phyloP scores from a whole-genome alignment of 2,888 invertebrate genomes.

The Erebia aethiops region DNA sequence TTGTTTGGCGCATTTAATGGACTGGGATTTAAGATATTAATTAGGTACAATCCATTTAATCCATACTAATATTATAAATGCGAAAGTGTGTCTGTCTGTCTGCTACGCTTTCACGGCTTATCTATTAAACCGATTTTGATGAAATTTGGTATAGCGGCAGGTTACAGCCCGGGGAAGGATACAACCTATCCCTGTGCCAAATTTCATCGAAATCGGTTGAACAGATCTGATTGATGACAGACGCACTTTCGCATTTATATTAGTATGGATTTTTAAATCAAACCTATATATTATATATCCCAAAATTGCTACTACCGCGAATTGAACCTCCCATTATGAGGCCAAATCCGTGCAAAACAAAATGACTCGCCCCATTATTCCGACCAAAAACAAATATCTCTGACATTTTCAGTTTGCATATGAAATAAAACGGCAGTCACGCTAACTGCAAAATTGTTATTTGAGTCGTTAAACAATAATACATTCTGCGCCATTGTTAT shows the following conservation, averaged over 20 bases:
- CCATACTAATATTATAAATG: too few species aligned
- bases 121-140: too few species aligned
- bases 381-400: neutral
- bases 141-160: too few species aligned
- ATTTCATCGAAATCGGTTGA: too few species aligned
- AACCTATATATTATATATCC: too few species aligned
- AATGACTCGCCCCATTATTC: neutral
- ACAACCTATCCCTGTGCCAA: too few species aligned
- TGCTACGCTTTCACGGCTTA: too few species aligned
- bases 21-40: neutral
- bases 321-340: neutral
- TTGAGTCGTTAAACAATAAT: neutral
- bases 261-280: too few species aligned
- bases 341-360: neutral
- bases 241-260: too few species aligned
- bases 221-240: too few species aligned
- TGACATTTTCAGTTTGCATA: conserved; percentile 1
- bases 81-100: neutral
- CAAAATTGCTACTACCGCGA: too few species aligned
- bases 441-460: neutral
- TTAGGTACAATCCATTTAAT: neutral
- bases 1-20: conserved; percentile 21
- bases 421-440: neutral
- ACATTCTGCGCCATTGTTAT: neutral
- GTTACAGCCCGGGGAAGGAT: too few species aligned